A percentile compares a stretch with the other conserved stretches of the same genome.
These are phyloP conservation scores for Synanthedon andrenaeformis DNA, from an alignment of 2,888 invertebrate species.

Conservation along the genomic window DNA sequence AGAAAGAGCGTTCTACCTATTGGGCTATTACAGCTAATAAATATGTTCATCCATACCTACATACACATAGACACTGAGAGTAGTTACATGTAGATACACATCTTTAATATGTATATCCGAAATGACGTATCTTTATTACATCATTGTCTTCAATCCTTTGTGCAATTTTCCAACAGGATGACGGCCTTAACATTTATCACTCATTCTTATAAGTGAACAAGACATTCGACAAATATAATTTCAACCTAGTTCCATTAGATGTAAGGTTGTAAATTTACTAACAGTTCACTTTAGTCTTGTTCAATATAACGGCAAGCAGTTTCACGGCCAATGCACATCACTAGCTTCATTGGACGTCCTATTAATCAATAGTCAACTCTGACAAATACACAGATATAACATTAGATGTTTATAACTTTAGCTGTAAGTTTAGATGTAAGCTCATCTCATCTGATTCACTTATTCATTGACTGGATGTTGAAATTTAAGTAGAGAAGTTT, in stretches of 20 bases:
- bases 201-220: not conserved
- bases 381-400: not conserved
- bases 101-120: not conserved
- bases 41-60: too few relatives aligned
- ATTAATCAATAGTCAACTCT: not conserved
- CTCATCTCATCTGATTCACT: too few relatives aligned
- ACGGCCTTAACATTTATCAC: slow-evolving; percentile 30
- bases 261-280: not conserved
- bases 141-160: not conserved
- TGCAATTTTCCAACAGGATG: slow-evolving; percentile 32
- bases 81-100: too few relatives aligned
- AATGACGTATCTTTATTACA: not conserved
- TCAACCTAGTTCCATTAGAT: not conserved
- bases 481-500: too few relatives aligned
- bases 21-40: too few relatives aligned
- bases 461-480: too few relatives aligned
- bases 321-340: not conserved
- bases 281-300: not conserved
- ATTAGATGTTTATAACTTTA: too few relatives aligned
- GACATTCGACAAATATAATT: too few relatives aligned
- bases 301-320: not conserved
- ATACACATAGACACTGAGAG: too few relatives aligned
- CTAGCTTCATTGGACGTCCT: not conserved
- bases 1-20: too few relatives aligned
- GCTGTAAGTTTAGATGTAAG: too few relatives aligned